A percentile compares a stretch with the other conserved stretches of the same genome.
These are phyloP conservation scores for Cephus nigrinus DNA, from an alignment of 2,888 invertebrate genomes.

Conservation along the genomic window DNA sequence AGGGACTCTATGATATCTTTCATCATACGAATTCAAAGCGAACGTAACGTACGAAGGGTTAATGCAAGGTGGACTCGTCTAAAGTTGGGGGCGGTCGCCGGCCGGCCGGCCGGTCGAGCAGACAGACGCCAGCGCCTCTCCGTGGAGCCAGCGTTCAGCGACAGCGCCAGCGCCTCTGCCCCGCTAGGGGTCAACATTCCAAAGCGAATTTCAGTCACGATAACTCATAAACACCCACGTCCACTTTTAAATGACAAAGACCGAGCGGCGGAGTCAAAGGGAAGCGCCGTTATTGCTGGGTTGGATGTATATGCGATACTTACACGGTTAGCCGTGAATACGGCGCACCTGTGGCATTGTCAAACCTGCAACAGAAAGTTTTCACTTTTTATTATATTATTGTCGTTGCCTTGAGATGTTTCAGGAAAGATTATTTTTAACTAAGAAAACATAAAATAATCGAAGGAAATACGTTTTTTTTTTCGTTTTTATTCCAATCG, in stretches of 20 bases:
- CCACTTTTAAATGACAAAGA: slow-evolving; percentile 24
- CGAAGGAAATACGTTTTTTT: not conserved
- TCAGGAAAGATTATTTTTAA: not conserved
- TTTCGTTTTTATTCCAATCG: not conserved
- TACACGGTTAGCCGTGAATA: slow-evolving; percentile 1
- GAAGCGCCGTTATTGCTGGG: slow-evolving; percentile 6
- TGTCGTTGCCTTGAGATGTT: not conserved
- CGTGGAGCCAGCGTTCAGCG: slow-evolving; percentile 31
- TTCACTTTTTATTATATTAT: not conserved
- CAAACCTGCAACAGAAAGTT: not conserved
- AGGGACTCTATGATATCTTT: not conserved
- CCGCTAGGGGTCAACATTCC: slow-evolving; percentile 45
- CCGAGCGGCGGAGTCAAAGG: slow-evolving; percentile 10
- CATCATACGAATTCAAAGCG: not conserved
- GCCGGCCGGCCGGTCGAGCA: slow-evolving; percentile 33
- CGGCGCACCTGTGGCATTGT: slow-evolving; percentile 6
- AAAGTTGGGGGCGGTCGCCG: slow-evolving; percentile 24
- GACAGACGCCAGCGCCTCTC: slow-evolving; percentile 40
- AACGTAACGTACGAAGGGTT: not conserved
- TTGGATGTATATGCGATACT: not conserved
- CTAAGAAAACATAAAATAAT: not conserved
- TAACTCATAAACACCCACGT: slow-evolving; percentile 31
- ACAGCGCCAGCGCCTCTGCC: slow-evolving; percentile 25
- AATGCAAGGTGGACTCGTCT: slow-evolving; percentile 20
- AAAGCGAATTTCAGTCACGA: slow-evolving; percentile 41